Conservation (phyloP, 2,888 invertebrate genomes). For the Atrina japonica region DNA sequence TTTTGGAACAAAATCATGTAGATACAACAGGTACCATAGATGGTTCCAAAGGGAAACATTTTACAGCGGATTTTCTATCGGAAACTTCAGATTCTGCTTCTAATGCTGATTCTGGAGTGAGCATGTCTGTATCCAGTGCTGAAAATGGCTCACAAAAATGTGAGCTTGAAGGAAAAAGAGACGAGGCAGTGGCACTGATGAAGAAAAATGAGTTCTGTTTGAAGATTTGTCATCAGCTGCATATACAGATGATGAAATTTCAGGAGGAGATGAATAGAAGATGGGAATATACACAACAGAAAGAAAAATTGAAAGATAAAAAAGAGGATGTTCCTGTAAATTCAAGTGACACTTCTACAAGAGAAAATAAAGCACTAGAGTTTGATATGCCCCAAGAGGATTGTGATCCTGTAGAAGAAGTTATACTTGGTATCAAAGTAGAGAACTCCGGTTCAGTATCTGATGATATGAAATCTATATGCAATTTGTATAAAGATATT, state of each 20-base stretch:
- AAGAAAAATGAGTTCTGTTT: constrained; percentile 50
- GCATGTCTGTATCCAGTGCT: background rate
- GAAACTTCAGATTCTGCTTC: background rate
- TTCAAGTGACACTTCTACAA: background rate
- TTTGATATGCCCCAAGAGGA: too few relatives aligned
- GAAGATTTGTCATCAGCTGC: constrained; percentile 51
- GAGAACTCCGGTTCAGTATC: background rate
- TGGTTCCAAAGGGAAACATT: too few relatives aligned
- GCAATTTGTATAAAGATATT: background rate
- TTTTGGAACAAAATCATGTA: too few relatives aligned
- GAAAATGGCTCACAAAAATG: background rate
- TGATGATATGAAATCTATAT: constrained; percentile 3
- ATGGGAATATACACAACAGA: constrained; percentile 24
- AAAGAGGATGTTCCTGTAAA: background rate
- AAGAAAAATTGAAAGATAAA: background rate
- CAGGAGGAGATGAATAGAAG: constrained; percentile 50
- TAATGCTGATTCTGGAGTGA: too few relatives aligned
- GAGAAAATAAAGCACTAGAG: too few relatives aligned
- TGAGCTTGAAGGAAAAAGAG: background rate
- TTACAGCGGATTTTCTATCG: too few relatives aligned
- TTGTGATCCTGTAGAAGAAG: background rate
- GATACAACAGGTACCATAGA: too few relatives aligned
- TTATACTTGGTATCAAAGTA: background rate
- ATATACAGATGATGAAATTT: constrained; percentile 49
- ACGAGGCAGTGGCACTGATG: background rate